Base-by-base conservation (phyloP, 2,797 vertebrate genomes). In the Gadopsis bispinosus region DNA sequence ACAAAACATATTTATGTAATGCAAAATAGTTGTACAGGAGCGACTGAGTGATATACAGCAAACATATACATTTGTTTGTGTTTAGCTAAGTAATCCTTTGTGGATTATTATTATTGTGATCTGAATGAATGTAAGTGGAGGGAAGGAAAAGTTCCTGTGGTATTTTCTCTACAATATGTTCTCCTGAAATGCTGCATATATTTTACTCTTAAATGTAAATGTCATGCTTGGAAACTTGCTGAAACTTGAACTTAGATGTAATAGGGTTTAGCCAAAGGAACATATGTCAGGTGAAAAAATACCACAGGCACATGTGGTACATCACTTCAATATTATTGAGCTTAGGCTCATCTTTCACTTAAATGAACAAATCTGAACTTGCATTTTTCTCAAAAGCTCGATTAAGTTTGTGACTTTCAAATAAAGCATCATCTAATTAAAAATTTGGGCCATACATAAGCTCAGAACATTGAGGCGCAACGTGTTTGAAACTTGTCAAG, bases 401-500 rank as follows among this genome's bases (percentile, higher is more conserved):
- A 81, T 79, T 22, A 69, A 39, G 10, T 82, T 67, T 77, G 33
- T 76, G 72, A 85, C 76, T 86, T 79, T 78, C 20, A 77, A 74
- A 84, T 75, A 43, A 69, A 78, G 61, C 50, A 60, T 78, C 3
- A 71, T 62, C 83, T 77, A 63, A 81, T 88, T 81, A 77, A 64
- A 67, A 80, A 61, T 35, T 80, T 54, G 33, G 69, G 79, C 71
- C 58, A 64, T 43, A 47, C 48, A 59, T 72, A 19, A n/a, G 54
- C 48, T 81, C 33, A 65, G 69, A 85, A 71, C 66, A 72, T 7
- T 50, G 66, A 65, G n/a, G 29, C 50, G 61, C 65, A 80, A 64
- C 63, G 37, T 73, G 62, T 77, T 77, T 85, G 79, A 80, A 79
- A 87, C 65, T 85, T 91, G 85, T 90, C 81, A 88, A 87, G 68